Evolutionary conservation across 2,113 vertebrate genomes (phyloP), one percentile per base, ranked within the genome.

Genomic region (Chauna torquata): DNA sequence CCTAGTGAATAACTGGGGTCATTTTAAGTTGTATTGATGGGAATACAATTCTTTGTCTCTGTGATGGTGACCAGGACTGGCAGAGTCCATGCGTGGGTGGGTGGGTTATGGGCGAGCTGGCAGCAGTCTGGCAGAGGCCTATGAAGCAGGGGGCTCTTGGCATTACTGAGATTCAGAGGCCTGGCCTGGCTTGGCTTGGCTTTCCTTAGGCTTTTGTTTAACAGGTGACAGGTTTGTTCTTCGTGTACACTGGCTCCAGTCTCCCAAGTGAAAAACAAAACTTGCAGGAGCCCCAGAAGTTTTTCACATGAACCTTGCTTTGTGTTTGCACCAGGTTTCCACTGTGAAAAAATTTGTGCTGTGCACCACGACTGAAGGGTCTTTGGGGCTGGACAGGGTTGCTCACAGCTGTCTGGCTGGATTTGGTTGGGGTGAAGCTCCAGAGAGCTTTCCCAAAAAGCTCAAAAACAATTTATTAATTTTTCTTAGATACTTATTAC

Each of bases 171-270:
- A 68, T 82, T 91, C 57, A 45, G 28, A 74, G 49, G 27, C 79
- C 69, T 49, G 42, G 57, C 62, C 83, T 86, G 28, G 42, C 79
- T 74, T 49, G 42, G 57, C 62, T 86, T 86, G 28, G 42, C 55
- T 81, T 93, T 88, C 66, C 77, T 62, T 18, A 3, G 23, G 38
- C 47, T 25, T 88, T 88, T 86, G 55, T 78, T 86, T 55, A 84
- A 79, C 25, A 79, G 69, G 55, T 78, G 86, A 64, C 77, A 88
- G 72, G 34, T 74, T 92, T 96, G 88, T 86, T 90, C 88, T 95
- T 96, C 94, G 59, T 2, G 1, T 55, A 34, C 38, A 68, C 45
- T 28, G 36, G 50, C 50, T 86, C 49, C 24, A 38, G 71, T 30
- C 50, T 94, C 64, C 59, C 0, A 0, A 88, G 52, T 57, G 77